Evolutionary conservation across 2,797 vertebrate genomes (phyloP).

Genomic region (Hipposideros larvatus): DNA sequence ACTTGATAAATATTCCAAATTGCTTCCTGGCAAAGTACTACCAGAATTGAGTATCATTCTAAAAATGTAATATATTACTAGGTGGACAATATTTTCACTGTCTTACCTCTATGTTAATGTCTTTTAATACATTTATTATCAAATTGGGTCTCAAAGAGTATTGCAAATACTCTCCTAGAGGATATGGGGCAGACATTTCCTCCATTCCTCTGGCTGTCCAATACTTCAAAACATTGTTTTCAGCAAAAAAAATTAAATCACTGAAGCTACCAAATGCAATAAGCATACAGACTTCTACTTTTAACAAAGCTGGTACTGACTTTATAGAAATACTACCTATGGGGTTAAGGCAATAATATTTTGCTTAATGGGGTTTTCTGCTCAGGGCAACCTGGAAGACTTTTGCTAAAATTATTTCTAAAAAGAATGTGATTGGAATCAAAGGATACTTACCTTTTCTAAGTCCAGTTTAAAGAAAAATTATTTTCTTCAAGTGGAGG

Average conservation of each 20-base stretch:
- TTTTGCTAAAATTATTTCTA: constrained; percentile 44
- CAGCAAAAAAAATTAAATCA: constrained; percentile 50
- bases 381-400: not conserved
- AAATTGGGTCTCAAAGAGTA: not conserved
- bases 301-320: constrained; percentile 18
- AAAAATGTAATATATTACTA: not conserved
- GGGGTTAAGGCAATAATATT: not conserved
- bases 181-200: not conserved
- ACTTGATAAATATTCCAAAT: not conserved
- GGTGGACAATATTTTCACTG: not conserved
- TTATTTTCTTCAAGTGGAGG: constrained; percentile 20
- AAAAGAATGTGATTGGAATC: constrained; percentile 4
- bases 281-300: not conserved
- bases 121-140: constrained; percentile 39
- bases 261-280: constrained; percentile 12
- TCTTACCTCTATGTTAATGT: not conserved
- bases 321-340: not conserved
- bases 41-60: not conserved
- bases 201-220: constrained; percentile 10
- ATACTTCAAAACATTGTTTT: constrained; percentile 54
- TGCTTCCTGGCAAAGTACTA: not conserved
- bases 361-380: constrained; percentile 35
- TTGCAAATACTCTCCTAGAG: not conserved
- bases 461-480: constrained; percentile 26
- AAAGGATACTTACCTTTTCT: constrained; percentile 5